Evolutionary conservation across 2,888 invertebrate species (phyloP), one percentile per base, ranked within the genome.

Genomic region (Alloplasta piceator): DNA sequence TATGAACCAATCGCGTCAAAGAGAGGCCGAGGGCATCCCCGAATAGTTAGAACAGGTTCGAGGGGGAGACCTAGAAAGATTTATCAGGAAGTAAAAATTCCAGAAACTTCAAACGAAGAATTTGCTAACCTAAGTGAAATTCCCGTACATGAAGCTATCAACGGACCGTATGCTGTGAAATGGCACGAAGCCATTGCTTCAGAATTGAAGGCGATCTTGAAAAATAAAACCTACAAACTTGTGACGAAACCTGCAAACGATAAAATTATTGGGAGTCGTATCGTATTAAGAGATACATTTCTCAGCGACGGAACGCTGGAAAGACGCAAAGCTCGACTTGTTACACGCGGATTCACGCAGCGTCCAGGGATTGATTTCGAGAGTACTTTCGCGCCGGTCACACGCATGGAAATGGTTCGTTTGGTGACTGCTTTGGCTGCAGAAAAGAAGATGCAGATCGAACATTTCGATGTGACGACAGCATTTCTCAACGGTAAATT

Each of bases 401-500:
- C n/a, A n/a, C n/a, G n/a, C 6, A 60, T 80, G 16, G 66, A 77
- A 10, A 84, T 86, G 2, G 78, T 88, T 48, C 77, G 87, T 56
- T 36, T 85, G 2, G 10, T 87, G 39, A 61, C n/a, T n/a, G n/a
- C n/a, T n/a, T n/a, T 83, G 46, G 84, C 85, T 16, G 84, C 82
- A 36, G 67, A 78, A 66, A 43, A 78, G 6, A 66, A 70, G 7
- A 78, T 86, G 78, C 46, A 77, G 12, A 76, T 87, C 1, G 26
- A 79, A 60, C 86, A 89, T 14, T 70, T 86, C 46, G 86, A 87
- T 55, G 78, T 88, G 4, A 79, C 77, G 6, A 83, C 84, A 2
- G 85, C 86, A 0, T 87, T 83, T 68, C 56, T 87, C 7, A 86
- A 86, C 46, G 86, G 86, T 39, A 60, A 55, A 3, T 26, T 86